Evolutionary conservation across 37 sponge, comb jelly and placozoan genomes (phyloP).

Genomic region (Mnemiopsis leidyi): DNA sequence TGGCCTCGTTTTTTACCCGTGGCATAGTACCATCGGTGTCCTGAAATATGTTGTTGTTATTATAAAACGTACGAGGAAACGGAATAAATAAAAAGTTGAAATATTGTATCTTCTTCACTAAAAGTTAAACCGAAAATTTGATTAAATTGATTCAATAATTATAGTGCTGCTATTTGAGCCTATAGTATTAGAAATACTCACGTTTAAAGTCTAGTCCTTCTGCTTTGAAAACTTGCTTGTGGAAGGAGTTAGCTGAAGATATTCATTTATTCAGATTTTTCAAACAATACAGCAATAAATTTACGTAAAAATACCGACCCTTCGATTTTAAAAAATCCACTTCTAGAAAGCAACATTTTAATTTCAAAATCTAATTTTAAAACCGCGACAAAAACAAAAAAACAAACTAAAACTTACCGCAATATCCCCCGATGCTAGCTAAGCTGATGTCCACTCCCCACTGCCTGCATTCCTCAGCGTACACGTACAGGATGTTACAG

Average conservation of each 20-base stretch:
- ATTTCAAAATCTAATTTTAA: too few species aligned
- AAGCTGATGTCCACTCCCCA: not conserved
- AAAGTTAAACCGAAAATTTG: too few species aligned
- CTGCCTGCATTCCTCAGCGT: constrained; percentile 54
- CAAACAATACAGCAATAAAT: not conserved
- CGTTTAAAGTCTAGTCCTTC: constrained; percentile 23
- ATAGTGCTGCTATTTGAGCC: too few species aligned
- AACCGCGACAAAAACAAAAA: not conserved
- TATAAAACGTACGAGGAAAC: not conserved
- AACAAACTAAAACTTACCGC: constrained; percentile 18
- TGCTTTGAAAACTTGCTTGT: not conserved
- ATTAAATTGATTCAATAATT: too few species aligned
- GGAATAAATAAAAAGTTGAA: not conserved
- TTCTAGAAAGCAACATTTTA: too few species aligned
- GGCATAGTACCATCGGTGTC: not conserved
- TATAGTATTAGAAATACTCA: constrained; percentile 19
- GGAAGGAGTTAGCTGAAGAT: constrained; percentile 55
- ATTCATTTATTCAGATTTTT: too few species aligned
- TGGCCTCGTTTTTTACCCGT: not conserved
- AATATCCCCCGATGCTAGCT: not conserved
- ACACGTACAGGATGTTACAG: not conserved
- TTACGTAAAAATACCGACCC: not conserved
- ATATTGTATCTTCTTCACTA: not conserved
- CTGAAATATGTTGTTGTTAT: not conserved
- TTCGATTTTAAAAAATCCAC: not conserved